Evolutionary conservation across 2,113 vertebrate species (phyloP).

Genomic region (Myiagra hebetior): DNA sequence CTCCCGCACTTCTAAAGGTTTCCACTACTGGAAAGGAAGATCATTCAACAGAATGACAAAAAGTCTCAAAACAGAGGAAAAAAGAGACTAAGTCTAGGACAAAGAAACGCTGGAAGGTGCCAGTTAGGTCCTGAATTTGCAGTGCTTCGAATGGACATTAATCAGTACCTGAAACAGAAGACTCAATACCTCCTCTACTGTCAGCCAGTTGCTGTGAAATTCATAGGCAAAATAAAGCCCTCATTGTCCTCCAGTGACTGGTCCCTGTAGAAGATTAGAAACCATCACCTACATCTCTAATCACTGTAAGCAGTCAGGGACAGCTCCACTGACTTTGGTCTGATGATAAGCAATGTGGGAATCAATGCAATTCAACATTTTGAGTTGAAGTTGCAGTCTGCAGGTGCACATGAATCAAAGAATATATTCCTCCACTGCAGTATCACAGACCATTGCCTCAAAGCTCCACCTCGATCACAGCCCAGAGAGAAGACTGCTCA

Average conservation of each 20-base stretch:
- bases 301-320: neutral
- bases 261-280: neutral
- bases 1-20: neutral
- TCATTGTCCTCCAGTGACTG: neutral
- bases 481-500: neutral
- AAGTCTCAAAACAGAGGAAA: neutral
- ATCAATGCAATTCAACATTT: neutral
- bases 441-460: neutral
- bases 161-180: neutral
- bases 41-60: neutral
- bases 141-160: neutral
- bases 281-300: neutral
- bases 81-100: neutral
- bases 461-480: accelerated
- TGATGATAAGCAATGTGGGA: neutral
- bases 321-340: neutral
- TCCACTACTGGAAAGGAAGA: neutral
- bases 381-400: neutral
- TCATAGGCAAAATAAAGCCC: neutral
- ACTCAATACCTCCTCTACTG: neutral
- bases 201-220: neutral
- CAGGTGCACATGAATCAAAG: neutral
- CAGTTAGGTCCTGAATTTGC: neutral
- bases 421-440: neutral
- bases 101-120: neutral